phyloP scores from a whole-genome alignment of 2,113 vertebrate species.

The Sapajus apella region DNA sequence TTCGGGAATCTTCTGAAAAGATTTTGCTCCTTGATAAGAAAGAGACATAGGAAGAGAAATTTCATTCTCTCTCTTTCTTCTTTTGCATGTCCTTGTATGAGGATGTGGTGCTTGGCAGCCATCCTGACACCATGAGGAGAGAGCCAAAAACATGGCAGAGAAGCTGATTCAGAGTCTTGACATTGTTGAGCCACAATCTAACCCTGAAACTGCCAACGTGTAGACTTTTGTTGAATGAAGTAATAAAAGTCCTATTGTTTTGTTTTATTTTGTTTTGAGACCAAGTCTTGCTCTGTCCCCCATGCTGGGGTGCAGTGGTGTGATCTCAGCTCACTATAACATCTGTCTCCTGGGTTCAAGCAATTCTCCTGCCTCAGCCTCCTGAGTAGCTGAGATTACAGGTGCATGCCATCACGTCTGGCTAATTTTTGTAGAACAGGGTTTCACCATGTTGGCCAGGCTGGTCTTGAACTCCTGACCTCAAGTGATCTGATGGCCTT shows the following conservation, averaged over 20 bases:
- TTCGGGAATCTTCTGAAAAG: constrained; percentile 24
- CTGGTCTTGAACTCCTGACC: too few relatives aligned
- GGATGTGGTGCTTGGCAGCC: background rate
- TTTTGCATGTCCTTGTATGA: background rate
- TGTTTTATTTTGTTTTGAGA: too few relatives aligned
- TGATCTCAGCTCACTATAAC: too few relatives aligned
- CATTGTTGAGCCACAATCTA: background rate
- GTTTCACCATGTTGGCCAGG: too few relatives aligned
- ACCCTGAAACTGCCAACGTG: background rate
- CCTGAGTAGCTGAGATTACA: too few relatives aligned
- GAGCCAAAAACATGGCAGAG: background rate
- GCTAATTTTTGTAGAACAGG: too few relatives aligned
- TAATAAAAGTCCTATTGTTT: background rate
- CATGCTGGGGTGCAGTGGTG: too few relatives aligned
- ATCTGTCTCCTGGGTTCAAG: too few relatives aligned
- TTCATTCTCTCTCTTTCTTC: background rate
- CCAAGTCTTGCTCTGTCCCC: too few relatives aligned
- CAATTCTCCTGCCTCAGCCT: too few relatives aligned
- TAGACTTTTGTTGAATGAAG: background rate
- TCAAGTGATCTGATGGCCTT: too few relatives aligned
- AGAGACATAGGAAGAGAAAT: background rate
- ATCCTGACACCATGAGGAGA: background rate
- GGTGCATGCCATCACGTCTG: too few relatives aligned
- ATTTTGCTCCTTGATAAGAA: background rate
- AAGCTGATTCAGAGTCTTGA: background rate